A percentile compares a stretch with the other conserved stretches of the same genome.
These are phyloP conservation scores for Ianthella basta DNA, from an alignment of 37 sponge, comb jelly and placozoan species.

Conservation along the genomic window DNA sequence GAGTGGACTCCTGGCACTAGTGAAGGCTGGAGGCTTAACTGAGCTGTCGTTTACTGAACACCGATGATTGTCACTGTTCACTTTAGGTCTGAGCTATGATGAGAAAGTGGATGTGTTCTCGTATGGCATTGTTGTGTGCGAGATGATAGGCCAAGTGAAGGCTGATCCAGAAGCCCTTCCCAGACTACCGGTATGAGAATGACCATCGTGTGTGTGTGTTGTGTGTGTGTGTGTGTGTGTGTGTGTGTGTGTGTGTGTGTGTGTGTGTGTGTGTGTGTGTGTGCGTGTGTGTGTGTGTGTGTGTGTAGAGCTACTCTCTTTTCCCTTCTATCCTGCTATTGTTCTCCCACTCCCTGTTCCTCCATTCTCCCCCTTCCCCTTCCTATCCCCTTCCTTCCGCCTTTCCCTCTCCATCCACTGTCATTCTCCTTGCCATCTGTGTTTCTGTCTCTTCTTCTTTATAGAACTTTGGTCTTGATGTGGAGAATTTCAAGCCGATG, in stretches of 20 bases:
- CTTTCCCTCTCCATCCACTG: too few species aligned
- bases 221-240: conserved; percentile 29
- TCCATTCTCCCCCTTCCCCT: too few species aligned
- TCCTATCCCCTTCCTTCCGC: too few species aligned
- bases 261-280: background rate
- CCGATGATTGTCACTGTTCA: background rate
- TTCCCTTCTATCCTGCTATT: background rate
- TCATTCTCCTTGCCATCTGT: background rate
- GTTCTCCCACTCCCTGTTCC: background rate
- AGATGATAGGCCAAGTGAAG: conserved; percentile 83
- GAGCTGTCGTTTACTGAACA: too few species aligned
- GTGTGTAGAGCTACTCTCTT: background rate
- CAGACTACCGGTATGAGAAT: conserved; percentile 49
- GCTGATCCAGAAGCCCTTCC: conserved; percentile 91
- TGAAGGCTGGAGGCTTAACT: too few species aligned
- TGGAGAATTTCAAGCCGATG: conserved; percentile 42
- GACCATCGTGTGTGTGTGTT: too few species aligned
- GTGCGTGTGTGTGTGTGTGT: conserved; percentile 14
- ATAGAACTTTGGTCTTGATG: conserved; percentile 81
- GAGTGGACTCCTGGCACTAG: too few species aligned
- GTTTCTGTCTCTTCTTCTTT: background rate
- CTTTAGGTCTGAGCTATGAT: conserved; percentile 64
- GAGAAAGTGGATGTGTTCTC: conserved; percentile 90
- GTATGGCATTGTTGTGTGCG: conserved; percentile 90
- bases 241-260: conserved; percentile 28